Conservation (phyloP, 2,113 vertebrate genomes). For the Mustelus asterias region DNA sequence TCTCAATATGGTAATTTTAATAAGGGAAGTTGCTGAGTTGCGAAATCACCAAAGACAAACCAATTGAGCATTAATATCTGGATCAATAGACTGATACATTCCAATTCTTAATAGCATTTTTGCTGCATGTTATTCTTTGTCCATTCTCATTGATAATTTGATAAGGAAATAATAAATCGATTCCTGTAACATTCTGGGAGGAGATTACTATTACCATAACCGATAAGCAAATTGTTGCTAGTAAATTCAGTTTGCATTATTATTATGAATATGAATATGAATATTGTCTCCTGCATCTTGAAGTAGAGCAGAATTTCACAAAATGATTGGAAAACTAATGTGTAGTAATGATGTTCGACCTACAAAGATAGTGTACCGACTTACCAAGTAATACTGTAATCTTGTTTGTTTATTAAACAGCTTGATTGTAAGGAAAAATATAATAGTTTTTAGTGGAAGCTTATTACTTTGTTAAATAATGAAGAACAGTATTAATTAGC, state of each 20-base stretch:
- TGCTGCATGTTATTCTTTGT: slow-evolving; percentile 55
- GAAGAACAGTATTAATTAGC: background rate
- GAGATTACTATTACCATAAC: slow-evolving; percentile 51
- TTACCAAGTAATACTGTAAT: background rate
- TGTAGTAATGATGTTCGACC: background rate
- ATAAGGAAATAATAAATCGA: slow-evolving; percentile 53
- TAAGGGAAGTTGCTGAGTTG: background rate
- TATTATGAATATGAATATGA: background rate
- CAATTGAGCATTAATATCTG: background rate
- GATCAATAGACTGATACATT: background rate
- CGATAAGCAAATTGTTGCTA: background rate
- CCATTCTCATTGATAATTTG: slow-evolving; percentile 60
- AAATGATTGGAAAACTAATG: background rate
- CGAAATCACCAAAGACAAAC: background rate
- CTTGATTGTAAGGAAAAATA: background rate
- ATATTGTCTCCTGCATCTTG: background rate
- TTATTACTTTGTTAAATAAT: background rate
- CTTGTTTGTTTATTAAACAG: background rate
- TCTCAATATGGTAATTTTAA: background rate
- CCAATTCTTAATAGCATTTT: slow-evolving; percentile 34
- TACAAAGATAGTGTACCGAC: background rate
- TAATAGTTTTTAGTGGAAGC: background rate
- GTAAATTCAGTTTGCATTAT: background rate
- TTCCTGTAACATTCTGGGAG: slow-evolving; percentile 61
- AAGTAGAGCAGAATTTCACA: background rate